Base-by-base conservation (phyloP, 2,888 invertebrate genomes). In the Drosophila lutescens region DNA sequence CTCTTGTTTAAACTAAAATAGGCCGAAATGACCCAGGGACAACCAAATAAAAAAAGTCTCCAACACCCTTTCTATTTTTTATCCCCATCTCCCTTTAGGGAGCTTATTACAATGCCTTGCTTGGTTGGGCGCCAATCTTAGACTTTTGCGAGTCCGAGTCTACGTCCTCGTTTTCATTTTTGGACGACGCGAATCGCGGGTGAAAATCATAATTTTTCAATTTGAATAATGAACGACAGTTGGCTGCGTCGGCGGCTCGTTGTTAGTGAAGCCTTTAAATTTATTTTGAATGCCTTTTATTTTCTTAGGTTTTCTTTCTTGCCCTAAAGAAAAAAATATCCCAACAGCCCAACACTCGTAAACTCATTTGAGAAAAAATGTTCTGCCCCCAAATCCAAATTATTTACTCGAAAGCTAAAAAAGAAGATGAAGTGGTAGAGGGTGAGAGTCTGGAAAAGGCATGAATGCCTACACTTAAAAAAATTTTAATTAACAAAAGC, bases 181-280 rank as follows among this genome's bases (percentile, higher is more conserved):
- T 59, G 78, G 72, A 82, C 77, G 63, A 58, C 50, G 56, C 58
- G 59, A 81, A 68, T 76, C 62, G 75, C 62, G 72, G 79, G 84
- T 79, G 77, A 79, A 82, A 85, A 84, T 85, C 82, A 85, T 86
- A 85, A 85, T 85, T 86, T 85, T 86, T 85, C 86, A 85, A 86
- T 85, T 85, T 85, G 84, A 85, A 85, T 85, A 85, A 85, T 86
- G 86, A 85, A 84, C 79, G 57, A 62, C 65, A 69, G 78, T 73
- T 55, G 73, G 65, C 69, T 68, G 53, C 65, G 60, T 53, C 38
- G 38, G 59, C 53, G 65, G 56, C 41, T 55, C 69, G 68, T 67
- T 63, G 59, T 74, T 60, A 43, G 58, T 56, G 84, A 86, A 85
- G 84, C 82, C 86, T 86, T 85, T 85, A 86, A 86, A 86, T 79